These are phyloP conservation scores for Acanthaster planci DNA, from an alignment of 35 echinoderm and acorn worm species.

Conservation along the genomic window DNA sequence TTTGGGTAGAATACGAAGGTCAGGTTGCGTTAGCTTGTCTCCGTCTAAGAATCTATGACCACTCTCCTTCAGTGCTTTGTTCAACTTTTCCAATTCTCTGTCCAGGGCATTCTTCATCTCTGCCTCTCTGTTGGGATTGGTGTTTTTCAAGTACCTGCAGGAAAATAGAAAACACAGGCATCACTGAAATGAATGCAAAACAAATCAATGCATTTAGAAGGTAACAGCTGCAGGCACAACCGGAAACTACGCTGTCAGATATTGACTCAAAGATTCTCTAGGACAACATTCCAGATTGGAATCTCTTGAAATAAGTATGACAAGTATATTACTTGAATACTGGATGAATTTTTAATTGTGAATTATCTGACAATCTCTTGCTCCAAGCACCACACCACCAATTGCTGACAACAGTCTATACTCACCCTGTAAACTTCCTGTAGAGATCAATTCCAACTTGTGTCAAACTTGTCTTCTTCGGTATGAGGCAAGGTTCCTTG, in stretches of 20 bases:
- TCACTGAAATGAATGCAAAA: too few relatives aligned
- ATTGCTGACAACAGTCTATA: neutral
- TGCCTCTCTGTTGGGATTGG: conserved; percentile 61
- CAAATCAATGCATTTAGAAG: too few relatives aligned
- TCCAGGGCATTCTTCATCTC: conserved; percentile 46
- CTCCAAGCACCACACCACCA: too few relatives aligned
- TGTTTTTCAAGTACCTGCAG: conserved; percentile 76
- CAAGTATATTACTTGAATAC: too few relatives aligned
- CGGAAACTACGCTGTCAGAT: too few relatives aligned
- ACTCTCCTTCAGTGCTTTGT: conserved; percentile 49
- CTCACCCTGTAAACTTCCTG: conserved; percentile 22
- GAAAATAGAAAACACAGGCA: neutral
- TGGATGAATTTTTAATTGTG: too few relatives aligned
- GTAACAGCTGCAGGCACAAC: too few relatives aligned
- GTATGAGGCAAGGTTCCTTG: conserved; percentile 1
- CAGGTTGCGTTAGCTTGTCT: conserved; percentile 56
- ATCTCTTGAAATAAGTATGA: too few relatives aligned
- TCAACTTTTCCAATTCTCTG: conserved; percentile 46
- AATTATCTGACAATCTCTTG: too few relatives aligned
- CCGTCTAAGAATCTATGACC: conserved; percentile 58
- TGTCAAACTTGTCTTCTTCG: neutral
- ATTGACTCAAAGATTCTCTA: too few relatives aligned
- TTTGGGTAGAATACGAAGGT: conserved; percentile 72
- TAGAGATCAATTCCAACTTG: conserved; percentile 8
- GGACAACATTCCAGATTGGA: too few relatives aligned